Conservation (phyloP, 2,113 vertebrate genomes). For the Microtus montanus region DNA sequence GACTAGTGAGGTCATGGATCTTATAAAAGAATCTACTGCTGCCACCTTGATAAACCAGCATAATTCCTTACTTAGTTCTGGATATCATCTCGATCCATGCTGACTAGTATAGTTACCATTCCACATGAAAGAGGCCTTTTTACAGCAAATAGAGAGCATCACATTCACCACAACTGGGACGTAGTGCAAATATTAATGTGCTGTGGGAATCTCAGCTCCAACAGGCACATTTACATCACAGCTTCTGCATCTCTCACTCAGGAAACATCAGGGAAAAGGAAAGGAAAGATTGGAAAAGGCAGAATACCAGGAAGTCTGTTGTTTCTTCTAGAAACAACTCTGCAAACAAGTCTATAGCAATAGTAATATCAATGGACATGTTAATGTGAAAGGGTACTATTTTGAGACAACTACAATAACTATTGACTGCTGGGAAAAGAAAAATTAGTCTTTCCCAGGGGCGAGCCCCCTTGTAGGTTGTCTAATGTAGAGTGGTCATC, state of each 20-base stretch:
- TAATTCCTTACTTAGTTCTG: neutral
- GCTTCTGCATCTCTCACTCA: neutral
- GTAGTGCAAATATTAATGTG: neutral
- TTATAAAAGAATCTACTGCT: neutral
- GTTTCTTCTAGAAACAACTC: neutral
- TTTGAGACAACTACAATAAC: neutral
- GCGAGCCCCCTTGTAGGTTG: too few relatives aligned
- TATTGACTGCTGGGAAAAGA: neutral
- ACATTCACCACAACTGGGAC: neutral
- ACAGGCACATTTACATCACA: neutral
- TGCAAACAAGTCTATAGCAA: neutral
- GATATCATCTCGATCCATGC: neutral
- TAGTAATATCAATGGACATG: neutral
- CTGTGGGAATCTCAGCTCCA: neutral
- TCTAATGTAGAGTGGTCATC: too few relatives aligned
- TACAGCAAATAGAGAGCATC: neutral
- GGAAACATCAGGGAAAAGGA: neutral
- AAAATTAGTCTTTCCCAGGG: neutral
- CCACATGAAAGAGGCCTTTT: neutral
- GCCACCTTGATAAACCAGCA: neutral
- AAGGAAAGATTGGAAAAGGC: neutral
- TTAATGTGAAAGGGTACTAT: neutral
- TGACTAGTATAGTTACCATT: neutral
- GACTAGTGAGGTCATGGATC: neutral
- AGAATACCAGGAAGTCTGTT: neutral